These are phyloP conservation scores for Nyctibius grandis DNA, from an alignment of 2,797 vertebrate genomes.

Conservation along the genomic window DNA sequence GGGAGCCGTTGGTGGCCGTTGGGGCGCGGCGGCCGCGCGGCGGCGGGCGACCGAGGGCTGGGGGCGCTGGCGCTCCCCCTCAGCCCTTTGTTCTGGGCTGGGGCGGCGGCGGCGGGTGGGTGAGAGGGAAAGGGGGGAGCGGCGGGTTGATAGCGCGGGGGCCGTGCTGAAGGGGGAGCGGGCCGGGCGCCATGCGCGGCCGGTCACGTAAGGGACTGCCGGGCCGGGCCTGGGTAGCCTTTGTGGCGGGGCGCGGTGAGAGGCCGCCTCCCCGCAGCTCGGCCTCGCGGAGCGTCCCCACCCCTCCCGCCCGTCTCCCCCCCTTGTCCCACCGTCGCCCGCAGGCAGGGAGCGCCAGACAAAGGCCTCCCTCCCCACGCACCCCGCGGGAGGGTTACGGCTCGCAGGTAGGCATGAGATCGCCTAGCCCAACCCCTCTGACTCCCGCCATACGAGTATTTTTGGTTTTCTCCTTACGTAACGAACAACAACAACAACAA, in stretches of 20 bases:
- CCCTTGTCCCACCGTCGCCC: not conserved
- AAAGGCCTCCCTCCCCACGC: not conserved
- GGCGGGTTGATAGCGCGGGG: not conserved
- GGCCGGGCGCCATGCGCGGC: not conserved
- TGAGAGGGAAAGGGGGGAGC: no score
- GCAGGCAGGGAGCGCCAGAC: not conserved
- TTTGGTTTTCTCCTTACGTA: not conserved
- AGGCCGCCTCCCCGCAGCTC: no score
- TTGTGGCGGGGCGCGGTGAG: not conserved
- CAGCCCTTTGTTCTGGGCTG: constrained; percentile 29
- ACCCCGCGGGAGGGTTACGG: not conserved
- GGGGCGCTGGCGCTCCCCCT: constrained; percentile 27
- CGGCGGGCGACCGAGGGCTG: not conserved
- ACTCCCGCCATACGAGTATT: not conserved
- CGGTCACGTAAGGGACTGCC: not conserved
- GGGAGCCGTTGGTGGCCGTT: not conserved
- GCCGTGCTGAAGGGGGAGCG: not conserved
- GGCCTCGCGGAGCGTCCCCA: no score
- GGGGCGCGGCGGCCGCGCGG: not conserved
- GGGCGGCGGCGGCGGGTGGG: not conserved
- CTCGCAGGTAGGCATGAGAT: not conserved
- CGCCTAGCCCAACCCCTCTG: not conserved
- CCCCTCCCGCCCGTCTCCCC: no score
- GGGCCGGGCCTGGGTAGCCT: not conserved
- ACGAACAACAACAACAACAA: not conserved